Evolutionary conservation across 2,797 vertebrate genomes (phyloP).

Genomic region (Spondyliosoma cantharus): DNA sequence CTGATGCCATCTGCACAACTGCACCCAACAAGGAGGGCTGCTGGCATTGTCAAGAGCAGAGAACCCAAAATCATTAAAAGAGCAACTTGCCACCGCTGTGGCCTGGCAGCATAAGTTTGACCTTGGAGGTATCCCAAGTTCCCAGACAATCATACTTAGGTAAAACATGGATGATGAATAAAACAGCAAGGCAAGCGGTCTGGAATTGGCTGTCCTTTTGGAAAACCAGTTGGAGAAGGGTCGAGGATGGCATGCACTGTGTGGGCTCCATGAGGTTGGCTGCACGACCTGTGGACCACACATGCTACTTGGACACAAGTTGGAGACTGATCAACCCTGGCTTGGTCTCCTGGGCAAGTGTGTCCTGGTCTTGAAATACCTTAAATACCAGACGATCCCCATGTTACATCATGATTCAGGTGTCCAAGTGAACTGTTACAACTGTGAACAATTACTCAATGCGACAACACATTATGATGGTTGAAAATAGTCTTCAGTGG

Average conservation of each 20-base stretch:
- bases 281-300: constrained; percentile 11
- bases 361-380: neutral
- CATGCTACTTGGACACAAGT: neutral
- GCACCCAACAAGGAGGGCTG: neutral
- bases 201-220: neutral
- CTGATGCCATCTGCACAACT: neutral
- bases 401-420: neutral
- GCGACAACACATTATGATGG: neutral
- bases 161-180: neutral
- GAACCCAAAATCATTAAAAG: neutral
- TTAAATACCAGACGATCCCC: neutral
- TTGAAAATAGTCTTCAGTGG: neutral
- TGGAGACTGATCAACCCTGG: no score
- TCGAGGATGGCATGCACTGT: neutral
- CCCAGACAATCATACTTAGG: neutral
- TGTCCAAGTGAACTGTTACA: neutral
- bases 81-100: neutral
- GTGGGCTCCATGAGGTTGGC: neutral
- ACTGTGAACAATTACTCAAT: neutral
- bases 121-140: neutral
- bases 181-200: neutral
- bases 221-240: neutral
- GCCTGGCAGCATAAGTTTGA: neutral
- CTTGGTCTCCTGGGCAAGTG: neutral
- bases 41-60: neutral